phyloP scores from a whole-genome alignment of 2,797 vertebrate genomes.

The Spinus olivaceus region DNA sequence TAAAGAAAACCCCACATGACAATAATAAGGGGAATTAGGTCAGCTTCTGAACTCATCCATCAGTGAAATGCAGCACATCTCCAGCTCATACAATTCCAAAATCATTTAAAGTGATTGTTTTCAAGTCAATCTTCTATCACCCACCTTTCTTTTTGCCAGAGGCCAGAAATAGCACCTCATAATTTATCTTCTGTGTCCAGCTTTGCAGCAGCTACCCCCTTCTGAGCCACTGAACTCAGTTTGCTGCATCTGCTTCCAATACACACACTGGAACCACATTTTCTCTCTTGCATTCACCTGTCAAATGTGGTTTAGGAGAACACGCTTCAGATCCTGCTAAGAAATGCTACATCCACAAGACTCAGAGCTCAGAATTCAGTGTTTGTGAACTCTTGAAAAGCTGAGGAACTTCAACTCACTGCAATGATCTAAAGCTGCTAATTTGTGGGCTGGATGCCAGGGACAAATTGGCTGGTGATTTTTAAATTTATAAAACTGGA shows the following conservation, averaged over 20 bases:
- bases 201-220: slow-evolving; percentile 9
- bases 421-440: background rate
- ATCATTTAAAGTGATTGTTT: slow-evolving; percentile 40
- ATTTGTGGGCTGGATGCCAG: background rate
- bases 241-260: slow-evolving; percentile 48
- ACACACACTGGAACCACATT: background rate
- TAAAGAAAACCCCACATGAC: background rate
- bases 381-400: background rate
- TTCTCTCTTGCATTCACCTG: slow-evolving; percentile 31
- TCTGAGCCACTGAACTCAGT: background rate
- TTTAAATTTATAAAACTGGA: background rate
- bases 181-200: background rate
- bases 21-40: slow-evolving; percentile 5
- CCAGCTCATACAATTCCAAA: background rate
- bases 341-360: background rate
- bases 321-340: background rate
- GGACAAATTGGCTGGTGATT: background rate
- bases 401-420: background rate
- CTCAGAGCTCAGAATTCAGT: background rate
- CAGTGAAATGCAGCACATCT: background rate
- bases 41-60: background rate
- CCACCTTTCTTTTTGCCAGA: background rate
- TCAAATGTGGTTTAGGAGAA: slow-evolving; percentile 37
- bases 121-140: background rate
- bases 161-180: slow-evolving; percentile 39